Percentiles rank a stretch among this genome's conserved stretches.
Conservation (phyloP, 2,113 vertebrate species). For the Myotis lucifugus region DNA sequence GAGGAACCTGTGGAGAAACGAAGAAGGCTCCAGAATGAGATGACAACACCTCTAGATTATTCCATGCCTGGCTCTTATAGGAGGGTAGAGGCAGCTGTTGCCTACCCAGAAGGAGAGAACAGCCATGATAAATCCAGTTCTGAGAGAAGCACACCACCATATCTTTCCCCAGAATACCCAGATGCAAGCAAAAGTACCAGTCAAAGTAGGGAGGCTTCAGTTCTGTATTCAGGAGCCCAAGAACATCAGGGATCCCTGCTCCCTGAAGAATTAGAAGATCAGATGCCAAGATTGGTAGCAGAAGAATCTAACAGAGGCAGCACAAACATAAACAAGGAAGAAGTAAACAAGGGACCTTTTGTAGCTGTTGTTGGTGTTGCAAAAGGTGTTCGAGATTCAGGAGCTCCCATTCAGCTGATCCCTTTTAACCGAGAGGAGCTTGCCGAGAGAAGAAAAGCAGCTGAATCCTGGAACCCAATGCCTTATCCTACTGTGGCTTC, state of each 20-base stretch:
- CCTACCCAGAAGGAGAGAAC: constrained; percentile 55
- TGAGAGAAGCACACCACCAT: constrained; percentile 63
- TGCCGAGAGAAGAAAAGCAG: constrained; percentile 52
- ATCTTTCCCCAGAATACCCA: constrained; percentile 70
- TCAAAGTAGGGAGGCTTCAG: constrained; percentile 35
- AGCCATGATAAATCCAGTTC: constrained; percentile 58
- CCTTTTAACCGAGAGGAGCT: constrained; percentile 73
- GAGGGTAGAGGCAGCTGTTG: constrained; percentile 44
- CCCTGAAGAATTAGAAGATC: constrained; percentile 73
- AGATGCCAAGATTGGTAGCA: constrained; percentile 73
- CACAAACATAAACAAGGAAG: constrained; percentile 44
- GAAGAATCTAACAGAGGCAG: constrained; percentile 67
- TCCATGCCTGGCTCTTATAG: constrained; percentile 30
- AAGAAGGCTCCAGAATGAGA: constrained; percentile 54
- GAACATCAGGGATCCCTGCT: constrained; percentile 18
- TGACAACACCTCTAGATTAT: constrained; percentile 54
- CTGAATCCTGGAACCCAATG: constrained; percentile 18
- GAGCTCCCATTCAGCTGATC: constrained; percentile 74
- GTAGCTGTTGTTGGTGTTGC: constrained; percentile 72
- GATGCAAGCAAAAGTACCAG: constrained; percentile 58
- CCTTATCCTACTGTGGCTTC: constrained; percentile 59
- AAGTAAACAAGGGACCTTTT: constrained; percentile 65
- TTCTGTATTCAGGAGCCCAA: constrained; percentile 46
- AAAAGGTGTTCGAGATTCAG: constrained; percentile 68
- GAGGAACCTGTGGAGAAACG: constrained; percentile 75